Conservation (phyloP, 2,113 vertebrate genomes). For the Nestor notabilis region DNA sequence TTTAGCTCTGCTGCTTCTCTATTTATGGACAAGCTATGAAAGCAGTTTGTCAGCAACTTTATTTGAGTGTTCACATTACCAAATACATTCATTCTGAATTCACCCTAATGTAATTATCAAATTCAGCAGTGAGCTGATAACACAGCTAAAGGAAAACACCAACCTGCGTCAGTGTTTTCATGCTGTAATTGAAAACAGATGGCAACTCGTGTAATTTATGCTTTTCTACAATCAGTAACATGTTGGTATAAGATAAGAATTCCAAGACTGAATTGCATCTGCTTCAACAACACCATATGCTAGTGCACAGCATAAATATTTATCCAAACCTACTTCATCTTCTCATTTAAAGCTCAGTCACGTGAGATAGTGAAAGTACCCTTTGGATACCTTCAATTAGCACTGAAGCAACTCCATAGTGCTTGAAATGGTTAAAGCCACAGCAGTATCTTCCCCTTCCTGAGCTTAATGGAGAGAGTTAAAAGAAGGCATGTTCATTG, state of each 20-base stretch:
- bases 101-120: background rate
- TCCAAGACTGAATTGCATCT: slow-evolving; percentile 44
- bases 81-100: slow-evolving; percentile 25
- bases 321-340: slow-evolving; percentile 32
- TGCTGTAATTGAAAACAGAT: slow-evolving; percentile 57
- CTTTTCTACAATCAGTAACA: slow-evolving; percentile 33
- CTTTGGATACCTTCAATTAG: background rate
- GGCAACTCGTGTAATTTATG: slow-evolving; percentile 14
- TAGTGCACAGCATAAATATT: slow-evolving; percentile 59
- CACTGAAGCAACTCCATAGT: background rate
- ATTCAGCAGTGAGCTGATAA: background rate
- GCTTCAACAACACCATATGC: slow-evolving; percentile 51
- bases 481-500: background rate
- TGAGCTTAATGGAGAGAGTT: background rate
- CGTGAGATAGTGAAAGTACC: background rate
- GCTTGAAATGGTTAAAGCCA: background rate
- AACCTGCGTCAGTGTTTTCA: slow-evolving; percentile 48
- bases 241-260: slow-evolving; percentile 33
- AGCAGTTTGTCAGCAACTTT: slow-evolving; percentile 40
- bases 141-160: slow-evolving; percentile 34
- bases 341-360: slow-evolving; percentile 21
- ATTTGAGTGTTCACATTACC: slow-evolving; percentile 36
- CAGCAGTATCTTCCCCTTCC: background rate
- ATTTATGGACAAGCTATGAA: slow-evolving; percentile 50
- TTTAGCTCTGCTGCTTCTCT: slow-evolving; percentile 29